phyloP scores from a whole-genome alignment of 2,797 vertebrate genomes.

The Sebastes matsubarae region DNA sequence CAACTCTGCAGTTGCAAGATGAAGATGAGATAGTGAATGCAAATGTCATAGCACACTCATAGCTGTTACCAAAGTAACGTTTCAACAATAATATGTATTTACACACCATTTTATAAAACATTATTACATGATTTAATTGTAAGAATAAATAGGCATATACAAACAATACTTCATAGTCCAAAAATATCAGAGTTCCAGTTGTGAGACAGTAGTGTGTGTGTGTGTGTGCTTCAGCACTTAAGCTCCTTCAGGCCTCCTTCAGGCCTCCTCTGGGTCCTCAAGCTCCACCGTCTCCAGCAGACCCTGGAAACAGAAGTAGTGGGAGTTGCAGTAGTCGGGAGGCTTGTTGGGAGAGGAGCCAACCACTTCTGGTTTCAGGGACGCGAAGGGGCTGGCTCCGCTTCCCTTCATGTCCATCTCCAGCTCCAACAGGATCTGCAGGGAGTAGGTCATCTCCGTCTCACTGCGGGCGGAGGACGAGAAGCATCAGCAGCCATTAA shows the following conservation, averaged over 20 bases:
- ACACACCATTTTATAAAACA: neutral
- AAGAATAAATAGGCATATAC: neutral
- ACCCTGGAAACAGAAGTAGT: constrained; percentile 88
- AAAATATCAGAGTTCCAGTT: neutral
- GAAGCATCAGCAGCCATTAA: neutral
- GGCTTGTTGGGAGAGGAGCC: constrained; percentile 85
- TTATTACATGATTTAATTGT: neutral
- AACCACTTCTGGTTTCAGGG: constrained; percentile 88
- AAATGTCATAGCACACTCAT: constrained; percentile 25
- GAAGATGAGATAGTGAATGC: constrained; percentile 41
- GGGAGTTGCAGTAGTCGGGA: constrained; percentile 84
- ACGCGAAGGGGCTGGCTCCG: constrained; percentile 88
- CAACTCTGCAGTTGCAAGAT: neutral
- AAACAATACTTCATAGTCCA: neutral
- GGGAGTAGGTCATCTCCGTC: constrained; percentile 89
- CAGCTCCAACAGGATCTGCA: constrained; percentile 90
- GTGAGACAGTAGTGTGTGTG: neutral
- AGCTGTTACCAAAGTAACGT: neutral
- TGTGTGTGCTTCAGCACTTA: neutral
- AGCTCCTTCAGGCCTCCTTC: constrained; percentile 48
- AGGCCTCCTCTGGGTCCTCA: constrained; percentile 73
- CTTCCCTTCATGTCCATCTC: constrained; percentile 85
- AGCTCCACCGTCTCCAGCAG: constrained; percentile 66
- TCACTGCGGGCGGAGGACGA: constrained; percentile 76
- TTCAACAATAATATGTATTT: neutral